phyloP scores from a whole-genome alignment of 2,888 invertebrate genomes.

The Chloromyia formosa region DNA sequence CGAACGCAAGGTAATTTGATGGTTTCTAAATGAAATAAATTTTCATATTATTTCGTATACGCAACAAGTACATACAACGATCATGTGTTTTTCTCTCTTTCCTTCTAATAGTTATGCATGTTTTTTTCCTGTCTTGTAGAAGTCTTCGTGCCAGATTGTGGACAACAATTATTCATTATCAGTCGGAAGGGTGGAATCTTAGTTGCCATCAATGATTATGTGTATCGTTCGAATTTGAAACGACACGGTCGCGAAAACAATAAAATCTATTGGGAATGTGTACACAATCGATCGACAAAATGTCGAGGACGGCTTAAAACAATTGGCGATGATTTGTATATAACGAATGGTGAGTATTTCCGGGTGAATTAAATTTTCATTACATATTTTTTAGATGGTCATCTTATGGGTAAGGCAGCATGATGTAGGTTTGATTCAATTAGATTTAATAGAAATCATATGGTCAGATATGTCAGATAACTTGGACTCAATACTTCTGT shows the following conservation, averaged over 20 bases:
- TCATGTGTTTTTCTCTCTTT: too few species aligned
- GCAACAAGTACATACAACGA: too few species aligned
- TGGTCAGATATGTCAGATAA: neutral
- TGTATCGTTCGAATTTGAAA: conserved; percentile 63
- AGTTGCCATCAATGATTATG: conserved; percentile 61
- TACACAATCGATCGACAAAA: conserved; percentile 63
- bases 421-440: too few species aligned
- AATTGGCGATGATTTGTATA: conserved; percentile 61
- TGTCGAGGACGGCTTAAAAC: conserved; percentile 63
- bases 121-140: conserved; percentile 40
- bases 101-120: too few species aligned
- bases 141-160: conserved; percentile 56
- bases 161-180: conserved; percentile 61
- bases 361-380: neutral
- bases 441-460: neutral
- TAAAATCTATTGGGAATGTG: conserved; percentile 64
- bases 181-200: conserved; percentile 63
- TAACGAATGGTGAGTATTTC: conserved; percentile 61
- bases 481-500: too few species aligned
- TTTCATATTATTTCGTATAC: too few species aligned
- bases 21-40: too few species aligned
- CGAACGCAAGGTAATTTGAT: too few species aligned
- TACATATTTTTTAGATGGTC: conserved; percentile 1
- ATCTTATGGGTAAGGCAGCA: too few species aligned
- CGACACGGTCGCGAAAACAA: conserved; percentile 60